A percentile compares a stretch with the other conserved stretches of the same genome.
Conservation (phyloP, 1,140 invertebrate species). For the Drosophila lowei region DNA sequence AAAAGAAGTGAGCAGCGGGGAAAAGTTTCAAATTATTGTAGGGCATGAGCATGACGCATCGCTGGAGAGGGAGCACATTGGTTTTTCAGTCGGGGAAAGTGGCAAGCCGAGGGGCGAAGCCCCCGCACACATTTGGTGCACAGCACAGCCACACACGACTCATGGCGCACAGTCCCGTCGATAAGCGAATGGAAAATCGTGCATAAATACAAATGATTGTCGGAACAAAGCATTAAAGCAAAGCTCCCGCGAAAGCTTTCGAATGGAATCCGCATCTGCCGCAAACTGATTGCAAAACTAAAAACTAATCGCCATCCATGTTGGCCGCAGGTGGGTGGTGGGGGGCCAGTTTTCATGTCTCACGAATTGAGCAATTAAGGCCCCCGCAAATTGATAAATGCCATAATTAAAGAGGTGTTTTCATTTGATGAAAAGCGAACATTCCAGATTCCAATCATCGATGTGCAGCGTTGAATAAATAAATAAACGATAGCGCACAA, state of each 20-base stretch:
- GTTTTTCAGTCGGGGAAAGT: constrained; percentile 3
- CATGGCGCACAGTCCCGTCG: no score
- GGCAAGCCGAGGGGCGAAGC: neutral
- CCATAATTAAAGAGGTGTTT: constrained; percentile 13
- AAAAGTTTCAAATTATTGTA: constrained; percentile 9
- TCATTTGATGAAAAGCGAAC: neutral
- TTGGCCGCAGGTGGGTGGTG: constrained; percentile 28
- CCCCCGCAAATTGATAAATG: constrained; percentile 32
- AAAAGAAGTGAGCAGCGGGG: constrained; percentile 32
- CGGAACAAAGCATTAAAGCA: no score
- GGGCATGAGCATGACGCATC: no score
- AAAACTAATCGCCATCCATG: constrained; percentile 24
- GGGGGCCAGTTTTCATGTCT: constrained; percentile 26
- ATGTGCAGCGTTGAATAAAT: neutral
- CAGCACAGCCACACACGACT: neutral
- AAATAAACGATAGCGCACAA: no score
- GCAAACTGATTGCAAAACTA: neutral
- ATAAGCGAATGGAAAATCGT: neutral
- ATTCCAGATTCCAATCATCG: no score
- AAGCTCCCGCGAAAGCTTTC: constrained; percentile 7
- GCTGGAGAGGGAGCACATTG: no score
- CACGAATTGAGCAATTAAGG: constrained; percentile 65
- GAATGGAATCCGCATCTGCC: constrained; percentile 10
- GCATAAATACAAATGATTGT: constrained; percentile 6
- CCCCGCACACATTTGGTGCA: neutral